phyloP scores from a whole-genome alignment of 2,797 vertebrate species.

The Clamator glandarius region DNA sequence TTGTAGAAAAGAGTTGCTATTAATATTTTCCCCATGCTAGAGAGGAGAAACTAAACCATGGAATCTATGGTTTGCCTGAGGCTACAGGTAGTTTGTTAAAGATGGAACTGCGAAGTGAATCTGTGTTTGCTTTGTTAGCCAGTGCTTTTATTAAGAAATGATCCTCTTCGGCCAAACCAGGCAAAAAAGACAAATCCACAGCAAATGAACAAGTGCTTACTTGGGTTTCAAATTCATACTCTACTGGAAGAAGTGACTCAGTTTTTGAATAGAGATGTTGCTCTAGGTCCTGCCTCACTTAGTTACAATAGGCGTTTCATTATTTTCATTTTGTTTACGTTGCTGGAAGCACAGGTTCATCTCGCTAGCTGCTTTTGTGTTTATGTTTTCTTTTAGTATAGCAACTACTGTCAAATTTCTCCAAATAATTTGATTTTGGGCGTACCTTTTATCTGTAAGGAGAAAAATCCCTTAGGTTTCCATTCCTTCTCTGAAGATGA shows the following conservation, averaged over 20 bases:
- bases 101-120: not conserved
- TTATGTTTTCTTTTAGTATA: conserved; percentile 37
- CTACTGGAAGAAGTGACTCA: conserved; percentile 9
- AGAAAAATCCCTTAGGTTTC: conserved; percentile 42
- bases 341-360: conserved; percentile 24
- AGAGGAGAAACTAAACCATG: not conserved
- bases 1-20: not conserved
- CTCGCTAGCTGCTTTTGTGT: conserved; percentile 3
- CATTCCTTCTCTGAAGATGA: conserved; percentile 2
- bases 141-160: not conserved
- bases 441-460: not conserved
- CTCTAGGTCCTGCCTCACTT: conserved; percentile 17
- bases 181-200: not conserved
- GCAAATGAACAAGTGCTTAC: not conserved
- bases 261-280: not conserved
- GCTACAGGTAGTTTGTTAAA: not conserved
- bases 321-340: conserved; percentile 55
- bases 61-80: not conserved
- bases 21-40: not conserved
- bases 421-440: conserved; percentile 16
- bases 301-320: conserved; percentile 44
- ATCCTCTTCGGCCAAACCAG: not conserved
- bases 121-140: not conserved
- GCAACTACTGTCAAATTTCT: conserved; percentile 23
- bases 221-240: not conserved